Evolutionary conservation across 2,797 vertebrate genomes (phyloP), one percentile per base, ranked within the genome.

Genomic region (Hydrophis major): DNA sequence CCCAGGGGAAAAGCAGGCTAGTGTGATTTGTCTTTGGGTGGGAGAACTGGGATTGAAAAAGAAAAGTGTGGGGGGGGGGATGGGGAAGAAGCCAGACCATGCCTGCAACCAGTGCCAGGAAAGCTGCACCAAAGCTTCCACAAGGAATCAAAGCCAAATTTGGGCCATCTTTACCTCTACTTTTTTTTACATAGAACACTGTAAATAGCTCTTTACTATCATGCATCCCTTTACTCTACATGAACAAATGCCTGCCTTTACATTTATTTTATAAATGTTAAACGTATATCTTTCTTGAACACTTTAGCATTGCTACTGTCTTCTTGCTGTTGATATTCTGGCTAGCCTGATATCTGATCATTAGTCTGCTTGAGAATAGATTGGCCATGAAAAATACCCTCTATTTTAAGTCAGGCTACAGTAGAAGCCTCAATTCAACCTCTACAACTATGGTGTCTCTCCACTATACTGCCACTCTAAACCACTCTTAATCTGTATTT

Each of bases 401-500:
- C 89, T 3, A 0, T 59, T 1, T 92, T 63, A 2, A 0, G 61
- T n/a, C n/a, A 20, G 93, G 1, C 87, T 90, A 61, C 78, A 0
- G 10, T 56, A 32, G 0, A 0, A 13, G 90, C 87, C 3, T 37
- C 90, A 90, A 16, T 55, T 90, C 5, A 3, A 63, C 88, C n/a
- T 0, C 57, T 4, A 13, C 53, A 87, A 89, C 22, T 14, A 16
- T 3, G 3, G 86, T 92, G 89, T 94, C 94, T 94, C 92, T 89
- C 87, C 22, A 59, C 96, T 92, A 60, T 66, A 94, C 91, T 47
- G 69, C 47, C 90, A 63, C 37, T 89, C 87, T 96, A 98, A 99
- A 98, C 95, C 97, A 93, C 87, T 57, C 95, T 97, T 98, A 97
- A 97, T 98, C 98, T 93, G 86, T 95, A 97, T 97, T 97, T 96